Conservation (phyloP, 2,888 invertebrate genomes). For the Cactoblastis cactorum region DNA sequence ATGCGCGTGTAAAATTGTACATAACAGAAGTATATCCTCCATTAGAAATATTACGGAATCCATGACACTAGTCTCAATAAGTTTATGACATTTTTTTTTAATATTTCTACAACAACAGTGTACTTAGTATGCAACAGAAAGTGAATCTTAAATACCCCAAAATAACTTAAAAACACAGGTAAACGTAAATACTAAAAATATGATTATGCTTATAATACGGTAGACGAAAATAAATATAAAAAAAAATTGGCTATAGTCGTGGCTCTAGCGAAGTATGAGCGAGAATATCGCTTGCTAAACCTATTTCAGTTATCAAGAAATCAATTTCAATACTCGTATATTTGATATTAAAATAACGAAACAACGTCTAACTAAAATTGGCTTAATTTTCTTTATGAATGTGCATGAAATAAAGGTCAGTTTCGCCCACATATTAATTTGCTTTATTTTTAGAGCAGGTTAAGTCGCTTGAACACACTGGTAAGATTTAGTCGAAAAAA, state of each 20-base stretch:
- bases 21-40: not conserved
- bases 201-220: conserved; percentile 8
- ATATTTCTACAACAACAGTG: conserved; percentile 9
- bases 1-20: not conserved
- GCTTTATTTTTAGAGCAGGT: too few species aligned
- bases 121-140: conserved; percentile 4
- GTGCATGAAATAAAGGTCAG: too few species aligned
- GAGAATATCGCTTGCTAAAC: too few species aligned
- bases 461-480: too few species aligned
- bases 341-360: too few species aligned
- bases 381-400: too few species aligned
- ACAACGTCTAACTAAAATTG: too few species aligned
- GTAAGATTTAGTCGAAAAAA: too few species aligned
- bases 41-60: conserved; percentile 6
- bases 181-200: conserved; percentile 6
- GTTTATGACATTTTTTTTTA: not conserved
- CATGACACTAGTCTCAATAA: not conserved
- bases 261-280: not conserved
- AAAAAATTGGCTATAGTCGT: conserved; percentile 1
- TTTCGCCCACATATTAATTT: too few species aligned
- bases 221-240: conserved; percentile 1
- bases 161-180: conserved; percentile 1
- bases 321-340: too few species aligned
- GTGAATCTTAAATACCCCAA: conserved; percentile 1
- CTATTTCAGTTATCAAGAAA: too few species aligned